These are phyloP conservation scores for Grammomys dolichurus DNA, from an alignment of 2,113 vertebrate genomes.

Conservation along the genomic window DNA sequence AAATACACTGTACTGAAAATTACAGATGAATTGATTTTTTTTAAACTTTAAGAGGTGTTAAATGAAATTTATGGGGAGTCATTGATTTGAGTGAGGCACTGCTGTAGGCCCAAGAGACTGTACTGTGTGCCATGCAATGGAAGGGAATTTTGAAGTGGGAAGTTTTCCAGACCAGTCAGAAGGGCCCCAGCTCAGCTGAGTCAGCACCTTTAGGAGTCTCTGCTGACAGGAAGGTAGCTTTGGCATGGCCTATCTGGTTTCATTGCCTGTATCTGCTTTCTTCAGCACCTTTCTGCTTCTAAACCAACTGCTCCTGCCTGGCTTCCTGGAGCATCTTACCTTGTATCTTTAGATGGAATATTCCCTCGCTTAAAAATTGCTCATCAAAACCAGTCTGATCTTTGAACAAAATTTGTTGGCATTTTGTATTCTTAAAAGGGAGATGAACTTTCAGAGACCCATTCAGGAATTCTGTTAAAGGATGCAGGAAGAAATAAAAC, in stretches of 20 bases:
- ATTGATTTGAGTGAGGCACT: not conserved
- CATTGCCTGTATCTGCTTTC: not conserved
- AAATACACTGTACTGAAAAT: slow-evolving; percentile 40
- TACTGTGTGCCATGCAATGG: not conserved
- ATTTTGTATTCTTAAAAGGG: slow-evolving; percentile 14
- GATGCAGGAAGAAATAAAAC: not conserved
- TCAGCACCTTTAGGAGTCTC: not conserved
- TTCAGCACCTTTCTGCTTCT: not conserved
- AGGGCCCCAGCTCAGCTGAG: not conserved
- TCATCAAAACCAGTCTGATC: not conserved
- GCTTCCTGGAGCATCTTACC: not conserved
- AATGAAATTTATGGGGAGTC: not conserved
- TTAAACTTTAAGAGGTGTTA: not conserved
- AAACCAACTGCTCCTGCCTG: not conserved
- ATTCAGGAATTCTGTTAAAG: not conserved
- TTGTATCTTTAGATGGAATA: not conserved
- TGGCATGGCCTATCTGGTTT: not conserved
- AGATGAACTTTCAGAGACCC: slow-evolving; percentile 20
- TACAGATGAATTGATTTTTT: not conserved
- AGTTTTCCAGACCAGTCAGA: not conserved
- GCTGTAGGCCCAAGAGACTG: not conserved
- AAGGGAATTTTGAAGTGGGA: not conserved
- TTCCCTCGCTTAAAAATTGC: not conserved
- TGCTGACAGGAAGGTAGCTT: not conserved
- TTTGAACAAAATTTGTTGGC: not conserved